Conservation (phyloP, 2,888 invertebrate species). For the Caenorhabditis macrosperma region DNA sequence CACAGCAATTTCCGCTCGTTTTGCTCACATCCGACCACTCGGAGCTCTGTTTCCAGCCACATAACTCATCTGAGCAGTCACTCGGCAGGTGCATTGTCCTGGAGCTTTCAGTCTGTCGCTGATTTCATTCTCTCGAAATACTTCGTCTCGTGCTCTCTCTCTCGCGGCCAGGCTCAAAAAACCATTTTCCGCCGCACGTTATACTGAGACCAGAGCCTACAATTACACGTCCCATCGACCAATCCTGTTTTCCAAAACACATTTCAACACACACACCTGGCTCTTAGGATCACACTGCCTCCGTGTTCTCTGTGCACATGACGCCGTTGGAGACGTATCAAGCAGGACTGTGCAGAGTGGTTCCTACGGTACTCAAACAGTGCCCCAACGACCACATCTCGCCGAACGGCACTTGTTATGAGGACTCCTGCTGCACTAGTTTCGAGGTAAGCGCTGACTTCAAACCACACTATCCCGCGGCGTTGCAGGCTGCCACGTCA, state of each 20-base stretch:
- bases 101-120: neutral
- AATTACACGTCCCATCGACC: neutral
- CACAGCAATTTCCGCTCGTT: neutral
- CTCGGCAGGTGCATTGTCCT: neutral
- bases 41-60: neutral
- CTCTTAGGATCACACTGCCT: neutral
- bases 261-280: neutral
- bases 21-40: neutral
- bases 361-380: slow-evolving; percentile 9
- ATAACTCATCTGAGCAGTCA: neutral
- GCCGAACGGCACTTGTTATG: slow-evolving; percentile 47
- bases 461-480: neutral
- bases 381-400: slow-evolving; percentile 50
- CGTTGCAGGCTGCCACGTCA: slow-evolving; percentile 48
- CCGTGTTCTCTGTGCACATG: too few species aligned
- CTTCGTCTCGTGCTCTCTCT: neutral
- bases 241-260: slow-evolving; percentile 1
- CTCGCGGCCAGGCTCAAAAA: neutral
- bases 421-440: slow-evolving; percentile 56
- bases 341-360: slow-evolving; percentile 22
- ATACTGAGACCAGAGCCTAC: neutral
- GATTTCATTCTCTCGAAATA: neutral
- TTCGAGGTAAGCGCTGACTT: slow-evolving; percentile 31
- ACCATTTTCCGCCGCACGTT: neutral
- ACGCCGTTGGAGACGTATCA: slow-evolving; percentile 22